Conservation (phyloP, 2,797 vertebrate genomes). For the Botia almorhae region DNA sequence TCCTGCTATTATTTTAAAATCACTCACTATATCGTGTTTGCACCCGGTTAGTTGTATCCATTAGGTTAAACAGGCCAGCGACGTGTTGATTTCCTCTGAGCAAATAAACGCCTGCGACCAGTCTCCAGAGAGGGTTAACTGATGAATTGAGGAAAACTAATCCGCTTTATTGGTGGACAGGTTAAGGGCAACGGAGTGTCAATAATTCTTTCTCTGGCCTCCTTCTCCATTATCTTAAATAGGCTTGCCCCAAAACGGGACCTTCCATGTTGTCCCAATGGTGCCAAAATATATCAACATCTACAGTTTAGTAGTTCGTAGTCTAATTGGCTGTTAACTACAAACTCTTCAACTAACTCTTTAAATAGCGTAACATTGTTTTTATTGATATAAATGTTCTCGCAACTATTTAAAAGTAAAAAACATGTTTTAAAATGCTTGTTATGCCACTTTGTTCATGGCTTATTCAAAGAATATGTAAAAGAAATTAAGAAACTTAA, state of each 20-base stretch:
- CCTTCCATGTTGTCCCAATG: not conserved
- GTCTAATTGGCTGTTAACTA: no score
- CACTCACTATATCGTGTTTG: constrained; percentile 71
- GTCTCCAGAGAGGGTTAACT: constrained; percentile 82
- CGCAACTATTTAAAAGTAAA: no score
- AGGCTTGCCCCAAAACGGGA: no score
- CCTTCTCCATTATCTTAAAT: constrained; percentile 91
- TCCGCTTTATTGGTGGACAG: constrained; percentile 99
- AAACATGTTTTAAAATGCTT: no score
- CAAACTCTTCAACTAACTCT: no score
- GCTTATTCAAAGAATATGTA: no score
- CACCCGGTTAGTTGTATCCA: constrained; percentile 76
- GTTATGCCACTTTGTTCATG: no score
- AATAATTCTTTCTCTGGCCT: constrained; percentile 93
- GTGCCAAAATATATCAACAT: no score
- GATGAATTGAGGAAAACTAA: constrained; percentile 99
- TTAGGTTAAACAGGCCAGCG: constrained; percentile 81
- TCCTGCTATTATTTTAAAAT: constrained; percentile 72
- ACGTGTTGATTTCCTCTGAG: constrained; percentile 98
- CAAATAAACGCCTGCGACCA: constrained; percentile 87
- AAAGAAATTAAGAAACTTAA: no score
- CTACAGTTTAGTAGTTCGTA: no score
- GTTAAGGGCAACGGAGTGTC: constrained; percentile 95
- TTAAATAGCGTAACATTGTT: no score
- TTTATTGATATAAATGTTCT: no score